Evolutionary conservation across 2,797 vertebrate genomes (phyloP), one percentile per base, ranked within the genome.

Genomic region (Onychomys arenicola): DNA sequence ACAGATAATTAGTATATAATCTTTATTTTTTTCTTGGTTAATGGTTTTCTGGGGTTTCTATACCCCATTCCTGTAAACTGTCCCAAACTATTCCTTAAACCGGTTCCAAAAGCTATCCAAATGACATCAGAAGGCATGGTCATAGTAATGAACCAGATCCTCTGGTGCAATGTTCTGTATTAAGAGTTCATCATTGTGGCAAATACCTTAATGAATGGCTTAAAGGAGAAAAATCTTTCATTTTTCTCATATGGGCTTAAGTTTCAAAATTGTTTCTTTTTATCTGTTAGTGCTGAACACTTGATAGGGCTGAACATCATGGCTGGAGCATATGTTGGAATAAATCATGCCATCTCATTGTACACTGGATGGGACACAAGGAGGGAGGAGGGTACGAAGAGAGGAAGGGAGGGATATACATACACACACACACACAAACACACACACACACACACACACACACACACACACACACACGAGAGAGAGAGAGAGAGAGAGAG

Each of bases 311-410:
- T 73, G 25, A 57, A 40, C 4, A 57, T 40, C 34, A 11, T 29
- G 32, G 19, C 32, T 8, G 2, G 4, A 34, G 5, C 29, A 49
- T n/a, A 32, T 23, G 12, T 49, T 52, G 1, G n/a, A 86, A 25
- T 8, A 86, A 55, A 27, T n/a, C 6, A 71, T 7, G 11, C 13
- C 13, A 55, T 34, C 2, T 85, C 43, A 49, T 69, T 46, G 63
- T 9, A 46, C 5, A 49, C 11, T 34, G 27, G 4, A 63, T 34
- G 5, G 11, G 32, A 67, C 9, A 29, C 25, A 40, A 6, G 21
- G 19, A 5, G 23, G 21, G n/a, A 82, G n/a, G 25, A 55, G 11
- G 5, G 17, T 1, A 34, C 7, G 3, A 1, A 19, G 2, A 55
- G 9, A 61, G 14, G 40, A 37, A 63, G 81, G 19, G 1, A 81